Percentiles rank a stretch among this genome's conserved stretches.
phyloP scores from a whole-genome alignment of 2,113 vertebrate species.

The Sciurus niger region DNA sequence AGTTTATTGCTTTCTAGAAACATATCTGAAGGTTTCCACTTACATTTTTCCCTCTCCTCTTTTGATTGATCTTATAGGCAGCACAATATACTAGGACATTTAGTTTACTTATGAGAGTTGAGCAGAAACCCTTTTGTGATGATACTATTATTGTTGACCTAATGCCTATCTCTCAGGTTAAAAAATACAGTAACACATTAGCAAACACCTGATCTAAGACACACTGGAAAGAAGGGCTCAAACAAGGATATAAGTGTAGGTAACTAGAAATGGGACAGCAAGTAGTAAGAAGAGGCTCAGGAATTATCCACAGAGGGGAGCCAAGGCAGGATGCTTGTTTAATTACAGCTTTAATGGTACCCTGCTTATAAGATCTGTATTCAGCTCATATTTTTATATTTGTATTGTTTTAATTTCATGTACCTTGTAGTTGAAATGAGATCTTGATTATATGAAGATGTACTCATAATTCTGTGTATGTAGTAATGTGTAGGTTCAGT shows the following conservation, averaged over 20 bases:
- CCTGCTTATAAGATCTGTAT: neutral
- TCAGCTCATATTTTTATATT: conserved; percentile 26
- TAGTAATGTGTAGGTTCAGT: conserved; percentile 73
- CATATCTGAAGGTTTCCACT: neutral
- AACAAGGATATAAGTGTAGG: neutral
- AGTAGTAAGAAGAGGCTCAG: neutral
- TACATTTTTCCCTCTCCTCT: neutral
- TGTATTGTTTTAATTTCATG: conserved; percentile 12
- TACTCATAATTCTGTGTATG: conserved; percentile 82
- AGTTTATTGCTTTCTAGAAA: neutral
- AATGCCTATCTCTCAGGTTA: neutral
- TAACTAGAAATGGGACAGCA: neutral
- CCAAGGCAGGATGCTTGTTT: neutral
- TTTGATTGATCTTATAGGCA: neutral
- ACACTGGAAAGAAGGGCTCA: neutral
- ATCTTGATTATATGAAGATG: conserved; percentile 81
- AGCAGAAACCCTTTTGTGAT: neutral
- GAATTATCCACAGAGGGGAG: neutral
- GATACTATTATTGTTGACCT: neutral
- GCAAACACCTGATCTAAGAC: neutral
- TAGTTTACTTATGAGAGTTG: neutral
- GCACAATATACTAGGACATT: neutral
- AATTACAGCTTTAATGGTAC: neutral
- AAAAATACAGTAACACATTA: neutral
- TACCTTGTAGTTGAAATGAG: conserved; percentile 69